These are phyloP conservation scores for Tinea pellionella DNA, from an alignment of 2,888 invertebrate species.

Conservation along the genomic window DNA sequence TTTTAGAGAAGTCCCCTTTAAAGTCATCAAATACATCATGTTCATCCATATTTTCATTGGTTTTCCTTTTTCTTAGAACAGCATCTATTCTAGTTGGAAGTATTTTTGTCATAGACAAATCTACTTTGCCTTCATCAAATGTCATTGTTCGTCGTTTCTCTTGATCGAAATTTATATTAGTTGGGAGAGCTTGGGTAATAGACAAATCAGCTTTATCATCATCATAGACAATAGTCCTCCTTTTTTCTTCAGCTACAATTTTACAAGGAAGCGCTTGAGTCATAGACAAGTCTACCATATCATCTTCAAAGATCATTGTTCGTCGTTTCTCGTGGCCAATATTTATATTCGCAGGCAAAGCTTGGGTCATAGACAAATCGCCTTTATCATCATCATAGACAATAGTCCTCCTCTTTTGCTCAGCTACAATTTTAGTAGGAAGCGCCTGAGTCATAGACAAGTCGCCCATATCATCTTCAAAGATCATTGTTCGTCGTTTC, in stretches of 20 bases:
- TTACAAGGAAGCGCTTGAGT: neutral
- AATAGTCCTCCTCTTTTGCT: constrained; percentile 20
- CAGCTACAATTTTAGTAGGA: constrained; percentile 17
- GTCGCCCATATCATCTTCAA: constrained; percentile 19
- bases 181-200: constrained; percentile 23
- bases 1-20: too few relatives aligned
- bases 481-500: neutral
- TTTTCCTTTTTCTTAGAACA: too few relatives aligned
- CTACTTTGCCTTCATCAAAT: constrained; percentile 14
- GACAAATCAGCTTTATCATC: constrained; percentile 23
- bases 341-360: constrained; percentile 22
- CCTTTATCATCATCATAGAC: constrained; percentile 20
- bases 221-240: constrained; percentile 23
- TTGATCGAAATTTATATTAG: constrained; percentile 14
- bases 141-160: neutral
- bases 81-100: constrained; percentile 17
- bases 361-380: constrained; percentile 30
- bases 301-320: constrained; percentile 18
- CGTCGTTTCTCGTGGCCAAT: neutral
- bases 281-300: neutral
- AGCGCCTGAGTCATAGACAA: constrained; percentile 29
- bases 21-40: too few relatives aligned
- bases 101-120: constrained; percentile 28
- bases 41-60: too few relatives aligned
- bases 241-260: neutral